Conservation (phyloP, 2,888 invertebrate species). For the Tineola bisselliella region DNA sequence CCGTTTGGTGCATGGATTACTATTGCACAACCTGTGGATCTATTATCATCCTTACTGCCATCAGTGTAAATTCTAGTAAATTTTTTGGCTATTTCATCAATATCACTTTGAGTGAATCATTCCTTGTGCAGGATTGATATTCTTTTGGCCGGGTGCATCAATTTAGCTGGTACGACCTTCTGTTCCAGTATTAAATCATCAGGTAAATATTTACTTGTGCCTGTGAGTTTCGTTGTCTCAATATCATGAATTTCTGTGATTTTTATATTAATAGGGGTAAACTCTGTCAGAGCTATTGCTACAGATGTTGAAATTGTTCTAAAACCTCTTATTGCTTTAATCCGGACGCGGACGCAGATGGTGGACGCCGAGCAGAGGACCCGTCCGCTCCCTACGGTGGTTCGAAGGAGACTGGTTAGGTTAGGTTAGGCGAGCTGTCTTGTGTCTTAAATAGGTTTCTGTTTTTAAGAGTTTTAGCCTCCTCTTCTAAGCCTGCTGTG, state of each 20-base stretch:
- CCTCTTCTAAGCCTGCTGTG: too few species aligned
- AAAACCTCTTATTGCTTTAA: slow-evolving; percentile 14
- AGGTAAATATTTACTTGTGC: not conserved
- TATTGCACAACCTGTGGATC: slow-evolving; percentile 14
- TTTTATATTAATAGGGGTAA: slow-evolving; percentile 10
- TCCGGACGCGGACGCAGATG: too few species aligned
- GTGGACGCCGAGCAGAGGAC: too few species aligned
- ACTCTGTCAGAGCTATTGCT: slow-evolving; percentile 10
- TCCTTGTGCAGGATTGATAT: not conserved
- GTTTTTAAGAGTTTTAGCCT: too few species aligned
- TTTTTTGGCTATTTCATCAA: not conserved
- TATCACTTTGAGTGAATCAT: not conserved
- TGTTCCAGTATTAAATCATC: not conserved
- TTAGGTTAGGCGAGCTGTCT: too few species aligned
- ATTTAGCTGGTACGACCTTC: not conserved
- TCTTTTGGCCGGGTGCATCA: not conserved
- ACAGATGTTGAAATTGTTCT: slow-evolving; percentile 6
- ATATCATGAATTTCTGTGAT: slow-evolving; percentile 4
- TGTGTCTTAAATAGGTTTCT: too few species aligned
- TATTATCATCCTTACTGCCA: slow-evolving; percentile 17
- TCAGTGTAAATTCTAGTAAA: slow-evolving; percentile 15
- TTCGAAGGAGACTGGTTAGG: too few species aligned
- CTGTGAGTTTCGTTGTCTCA: slow-evolving; percentile 9
- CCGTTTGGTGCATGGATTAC: slow-evolving; percentile 15
- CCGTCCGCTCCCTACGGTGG: too few species aligned